Evolutionary conservation across 2,797 vertebrate species (phyloP).

Genomic region (Anableps anableps): DNA sequence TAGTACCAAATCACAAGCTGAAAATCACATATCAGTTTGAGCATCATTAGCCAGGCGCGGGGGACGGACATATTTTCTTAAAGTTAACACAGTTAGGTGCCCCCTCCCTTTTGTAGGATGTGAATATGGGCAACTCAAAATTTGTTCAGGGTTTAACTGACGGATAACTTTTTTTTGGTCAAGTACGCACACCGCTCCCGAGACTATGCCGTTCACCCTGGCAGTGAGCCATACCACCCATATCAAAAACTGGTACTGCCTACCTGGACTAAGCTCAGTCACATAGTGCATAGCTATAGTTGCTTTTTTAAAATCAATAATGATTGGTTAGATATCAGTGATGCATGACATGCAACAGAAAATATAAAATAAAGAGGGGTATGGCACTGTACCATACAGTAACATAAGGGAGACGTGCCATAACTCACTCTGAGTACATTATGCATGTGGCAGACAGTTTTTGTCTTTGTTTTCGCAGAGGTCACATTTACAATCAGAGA

Average conservation of each 20-base stretch:
- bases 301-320: not conserved
- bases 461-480: conserved; percentile 11
- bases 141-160: not conserved
- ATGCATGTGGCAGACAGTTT: not conserved
- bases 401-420: not conserved
- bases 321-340: not conserved
- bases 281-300: not conserved
- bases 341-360: too few species aligned
- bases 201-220: too few species aligned
- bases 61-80: not conserved
- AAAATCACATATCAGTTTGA: not conserved
- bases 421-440: not conserved
- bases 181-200: too few species aligned
- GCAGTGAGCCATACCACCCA: too few species aligned
- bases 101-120: too few species aligned
- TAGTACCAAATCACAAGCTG: not conserved
- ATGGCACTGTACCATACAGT: not conserved
- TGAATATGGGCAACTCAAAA: too few species aligned
- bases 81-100: not conserved
- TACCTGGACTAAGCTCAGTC: conserved; percentile 3
- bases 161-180: not conserved
- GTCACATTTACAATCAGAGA: conserved; percentile 14
- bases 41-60: not conserved
- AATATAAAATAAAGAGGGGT: not conserved
- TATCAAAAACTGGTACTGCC: too few species aligned